These are phyloP conservation scores for Caenorhabditis sp. DNA, from an alignment of 2,888 invertebrate genomes.

Conservation along the genomic window DNA sequence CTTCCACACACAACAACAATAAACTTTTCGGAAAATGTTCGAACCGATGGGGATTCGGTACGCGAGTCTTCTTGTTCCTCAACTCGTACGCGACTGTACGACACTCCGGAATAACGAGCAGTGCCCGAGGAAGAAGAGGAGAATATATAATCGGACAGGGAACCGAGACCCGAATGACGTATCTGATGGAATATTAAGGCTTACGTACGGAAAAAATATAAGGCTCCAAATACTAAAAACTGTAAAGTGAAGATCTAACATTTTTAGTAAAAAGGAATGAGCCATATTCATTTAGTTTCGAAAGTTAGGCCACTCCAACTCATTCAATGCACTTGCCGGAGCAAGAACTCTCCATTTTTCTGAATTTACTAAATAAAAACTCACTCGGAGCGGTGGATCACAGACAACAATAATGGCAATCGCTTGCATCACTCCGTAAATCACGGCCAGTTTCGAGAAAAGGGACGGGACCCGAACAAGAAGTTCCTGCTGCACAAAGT, in stretches of 20 bases:
- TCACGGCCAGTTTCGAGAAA: conserved; percentile 74
- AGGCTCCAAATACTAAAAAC: too few relatives aligned
- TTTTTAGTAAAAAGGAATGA: too few relatives aligned
- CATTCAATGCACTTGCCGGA: too few relatives aligned
- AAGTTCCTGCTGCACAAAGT: conserved; percentile 74
- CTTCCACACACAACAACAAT: conserved; percentile 6
- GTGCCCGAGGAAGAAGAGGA: conserved; percentile 4
- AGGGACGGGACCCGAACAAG: conserved; percentile 76
- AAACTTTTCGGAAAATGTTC: conserved; percentile 11
- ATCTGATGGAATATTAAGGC: conserved; percentile 31
- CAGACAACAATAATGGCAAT: conserved; percentile 81
- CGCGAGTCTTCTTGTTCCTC: conserved; percentile 31
- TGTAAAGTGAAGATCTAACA: too few relatives aligned
- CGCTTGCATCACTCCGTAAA: conserved; percentile 80
- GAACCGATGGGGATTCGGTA: conserved; percentile 14
- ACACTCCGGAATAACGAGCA: conserved; percentile 52
- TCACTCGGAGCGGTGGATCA: conserved; percentile 79
- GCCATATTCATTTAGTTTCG: too few relatives aligned
- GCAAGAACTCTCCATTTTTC: too few relatives aligned
- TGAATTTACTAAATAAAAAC: conserved; percentile 14
- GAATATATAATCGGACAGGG: conserved; percentile 57
- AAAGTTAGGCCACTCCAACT: neutral
- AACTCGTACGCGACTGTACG: conserved; percentile 52
- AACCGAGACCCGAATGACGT: conserved; percentile 66
- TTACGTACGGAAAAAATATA: neutral